A percentile compares a stretch with the other conserved stretches of the same genome.
Conservation (phyloP, 2,113 vertebrate species). For the Neoarius graeffei region DNA sequence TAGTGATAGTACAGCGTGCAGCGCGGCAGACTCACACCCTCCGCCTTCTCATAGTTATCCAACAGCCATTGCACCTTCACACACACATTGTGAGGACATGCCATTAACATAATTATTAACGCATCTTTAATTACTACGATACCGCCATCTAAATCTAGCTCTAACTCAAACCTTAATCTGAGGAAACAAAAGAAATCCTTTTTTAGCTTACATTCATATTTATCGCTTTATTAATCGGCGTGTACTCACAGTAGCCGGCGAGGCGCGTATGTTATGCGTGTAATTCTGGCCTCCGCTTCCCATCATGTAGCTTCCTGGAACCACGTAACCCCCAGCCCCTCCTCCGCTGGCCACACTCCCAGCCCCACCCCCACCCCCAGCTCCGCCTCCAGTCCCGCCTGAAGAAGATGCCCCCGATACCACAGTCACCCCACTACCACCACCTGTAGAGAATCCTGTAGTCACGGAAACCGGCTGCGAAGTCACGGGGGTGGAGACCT, state of each 20-base stretch:
- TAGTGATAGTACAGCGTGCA: constrained; percentile 94
- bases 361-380: constrained; percentile 1
- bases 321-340: constrained; percentile 74
- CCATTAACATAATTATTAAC: background rate
- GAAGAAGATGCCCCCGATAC: constrained; percentile 55
- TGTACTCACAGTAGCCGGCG: constrained; percentile 85
- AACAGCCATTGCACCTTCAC: constrained; percentile 87
- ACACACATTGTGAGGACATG: background rate
- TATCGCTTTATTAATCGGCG: background rate
- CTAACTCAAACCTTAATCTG: background rate
- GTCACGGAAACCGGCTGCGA: constrained; percentile 77
- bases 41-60: constrained; percentile 90
- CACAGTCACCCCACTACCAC: constrained; percentile 38
- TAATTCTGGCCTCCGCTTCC: constrained; percentile 78
- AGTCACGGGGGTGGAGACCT: constrained; percentile 72
- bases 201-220: background rate
- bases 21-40: constrained; percentile 88
- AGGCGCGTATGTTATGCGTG: constrained; percentile 85
- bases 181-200: background rate
- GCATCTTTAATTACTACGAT: background rate
- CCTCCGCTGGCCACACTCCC: constrained; percentile 39
- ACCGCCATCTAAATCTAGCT: too few species aligned
- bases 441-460: constrained; percentile 55
- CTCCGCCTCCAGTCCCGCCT: constrained; percentile 3
- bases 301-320: constrained; percentile 83